These are phyloP conservation scores for Macrobrachium nipponense DNA, from an alignment of 1,140 invertebrate species.

Conservation along the genomic window DNA sequence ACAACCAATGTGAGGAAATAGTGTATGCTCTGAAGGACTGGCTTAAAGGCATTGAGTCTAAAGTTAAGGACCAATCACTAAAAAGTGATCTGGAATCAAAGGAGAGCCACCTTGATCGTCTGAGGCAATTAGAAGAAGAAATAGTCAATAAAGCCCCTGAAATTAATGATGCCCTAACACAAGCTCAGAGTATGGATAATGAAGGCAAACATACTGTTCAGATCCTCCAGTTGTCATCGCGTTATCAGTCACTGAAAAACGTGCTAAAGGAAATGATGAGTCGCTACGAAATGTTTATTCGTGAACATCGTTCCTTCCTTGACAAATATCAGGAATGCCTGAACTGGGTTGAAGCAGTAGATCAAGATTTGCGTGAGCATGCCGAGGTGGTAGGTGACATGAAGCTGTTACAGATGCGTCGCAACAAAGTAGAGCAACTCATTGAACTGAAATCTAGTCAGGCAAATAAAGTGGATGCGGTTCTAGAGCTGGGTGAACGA, in stretches of 20 bases:
- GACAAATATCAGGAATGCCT: constrained; percentile 81
- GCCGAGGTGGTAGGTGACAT: constrained; percentile 89
- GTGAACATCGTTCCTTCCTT: constrained; percentile 87
- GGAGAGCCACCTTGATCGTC: constrained; percentile 81
- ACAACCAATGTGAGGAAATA: constrained; percentile 83
- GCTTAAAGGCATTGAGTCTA: constrained; percentile 85
- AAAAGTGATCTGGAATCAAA: constrained; percentile 88
- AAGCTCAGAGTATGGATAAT: constrained; percentile 78
- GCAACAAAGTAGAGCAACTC: constrained; percentile 85
- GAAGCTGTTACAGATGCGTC: constrained; percentile 84
- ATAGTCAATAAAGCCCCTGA: constrained; percentile 79
- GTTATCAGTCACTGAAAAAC: constrained; percentile 88
- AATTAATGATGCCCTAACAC: constrained; percentile 78
- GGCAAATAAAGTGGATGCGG: constrained; percentile 83
- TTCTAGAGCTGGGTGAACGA: constrained; percentile 90
- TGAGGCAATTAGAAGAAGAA: constrained; percentile 81
- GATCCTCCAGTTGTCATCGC: constrained; percentile 82
- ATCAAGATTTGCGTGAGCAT: constrained; percentile 81
- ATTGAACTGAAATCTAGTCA: constrained; percentile 84
- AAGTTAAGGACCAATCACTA: constrained; percentile 89
- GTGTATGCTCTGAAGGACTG: constrained; percentile 83
- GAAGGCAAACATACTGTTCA: constrained; percentile 82
- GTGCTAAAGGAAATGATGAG: constrained; percentile 75
- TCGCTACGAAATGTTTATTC: constrained; percentile 82
- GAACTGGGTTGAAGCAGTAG: constrained; percentile 82